Conservation (phyloP, 2,888 invertebrate species). For the Netelia melanura region DNA sequence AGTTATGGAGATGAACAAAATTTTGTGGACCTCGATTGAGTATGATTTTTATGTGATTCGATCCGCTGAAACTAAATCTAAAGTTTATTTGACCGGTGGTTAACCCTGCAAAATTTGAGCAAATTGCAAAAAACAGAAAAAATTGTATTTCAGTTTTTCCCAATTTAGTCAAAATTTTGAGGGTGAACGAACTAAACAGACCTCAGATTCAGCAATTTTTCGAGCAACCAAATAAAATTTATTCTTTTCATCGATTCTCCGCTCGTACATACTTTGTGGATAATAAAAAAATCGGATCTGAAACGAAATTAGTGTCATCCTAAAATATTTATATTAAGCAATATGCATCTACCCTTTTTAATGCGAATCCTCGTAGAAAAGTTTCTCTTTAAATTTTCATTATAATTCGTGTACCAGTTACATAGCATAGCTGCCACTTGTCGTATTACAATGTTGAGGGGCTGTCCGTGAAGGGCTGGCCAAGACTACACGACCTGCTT, state of each 20-base stretch:
- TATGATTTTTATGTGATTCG: background rate
- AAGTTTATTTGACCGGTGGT: too few relatives aligned
- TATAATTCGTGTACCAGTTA: conserved; percentile 35
- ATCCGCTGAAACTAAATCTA: background rate
- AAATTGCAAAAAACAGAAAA: too few relatives aligned
- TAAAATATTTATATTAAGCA: background rate
- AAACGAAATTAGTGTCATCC: background rate
- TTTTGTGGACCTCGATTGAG: background rate
- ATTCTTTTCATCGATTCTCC: too few relatives aligned
- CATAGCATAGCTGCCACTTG: conserved; percentile 32
- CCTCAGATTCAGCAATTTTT: too few relatives aligned
- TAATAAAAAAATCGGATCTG: too few relatives aligned
- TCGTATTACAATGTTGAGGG: conserved; percentile 59
- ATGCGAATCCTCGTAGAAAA: conserved; percentile 5
- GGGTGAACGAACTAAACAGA: too few relatives aligned
- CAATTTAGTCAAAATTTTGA: too few relatives aligned
- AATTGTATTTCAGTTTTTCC: too few relatives aligned
- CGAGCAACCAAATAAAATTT: background rate
- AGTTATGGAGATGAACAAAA: background rate
- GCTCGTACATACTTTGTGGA: too few relatives aligned
- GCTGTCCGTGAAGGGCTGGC: conserved; percentile 62
- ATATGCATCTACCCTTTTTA: background rate
- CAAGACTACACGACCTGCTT: conserved; percentile 56
- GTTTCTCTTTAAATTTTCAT: conserved; percentile 6
- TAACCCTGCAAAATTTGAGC: too few relatives aligned